phyloP scores from a whole-genome alignment of 2,113 vertebrate genomes.

The Calyptomena viridis region DNA sequence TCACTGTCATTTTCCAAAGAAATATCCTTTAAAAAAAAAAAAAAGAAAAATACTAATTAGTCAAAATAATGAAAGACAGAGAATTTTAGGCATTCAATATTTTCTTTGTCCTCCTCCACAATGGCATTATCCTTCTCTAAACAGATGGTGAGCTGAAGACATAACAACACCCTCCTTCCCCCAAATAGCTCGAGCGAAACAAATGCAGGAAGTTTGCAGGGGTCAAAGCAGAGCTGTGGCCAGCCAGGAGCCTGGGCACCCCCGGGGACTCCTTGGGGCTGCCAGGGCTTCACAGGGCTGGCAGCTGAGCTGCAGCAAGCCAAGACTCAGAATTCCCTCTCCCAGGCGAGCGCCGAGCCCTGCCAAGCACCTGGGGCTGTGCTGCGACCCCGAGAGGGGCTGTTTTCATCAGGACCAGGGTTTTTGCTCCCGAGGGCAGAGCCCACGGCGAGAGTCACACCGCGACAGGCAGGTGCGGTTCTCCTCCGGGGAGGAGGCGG shows the following conservation, averaged over 20 bases:
- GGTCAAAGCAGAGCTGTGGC: background rate
- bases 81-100: slow-evolving; percentile 11
- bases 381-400: background rate
- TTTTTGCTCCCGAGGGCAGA: accelerated
- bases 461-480: background rate
- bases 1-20: background rate
- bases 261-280: background rate
- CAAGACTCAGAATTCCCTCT: background rate
- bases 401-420: background rate
- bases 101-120: slow-evolving; percentile 39
- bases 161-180: slow-evolving; percentile 48
- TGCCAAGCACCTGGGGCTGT: background rate
- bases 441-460: background rate
- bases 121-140: slow-evolving; percentile 35
- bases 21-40: background rate
- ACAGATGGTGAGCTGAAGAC: slow-evolving; percentile 35
- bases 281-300: background rate
- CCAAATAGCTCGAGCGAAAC: background rate
- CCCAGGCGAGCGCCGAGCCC: background rate
- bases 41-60: background rate
- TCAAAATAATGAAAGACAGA: background rate
- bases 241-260: background rate
- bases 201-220: slow-evolving; percentile 51
- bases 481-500: accelerated
- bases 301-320: background rate